Conservation (phyloP, 2,113 vertebrate genomes). For the Suricata suricatta region DNA sequence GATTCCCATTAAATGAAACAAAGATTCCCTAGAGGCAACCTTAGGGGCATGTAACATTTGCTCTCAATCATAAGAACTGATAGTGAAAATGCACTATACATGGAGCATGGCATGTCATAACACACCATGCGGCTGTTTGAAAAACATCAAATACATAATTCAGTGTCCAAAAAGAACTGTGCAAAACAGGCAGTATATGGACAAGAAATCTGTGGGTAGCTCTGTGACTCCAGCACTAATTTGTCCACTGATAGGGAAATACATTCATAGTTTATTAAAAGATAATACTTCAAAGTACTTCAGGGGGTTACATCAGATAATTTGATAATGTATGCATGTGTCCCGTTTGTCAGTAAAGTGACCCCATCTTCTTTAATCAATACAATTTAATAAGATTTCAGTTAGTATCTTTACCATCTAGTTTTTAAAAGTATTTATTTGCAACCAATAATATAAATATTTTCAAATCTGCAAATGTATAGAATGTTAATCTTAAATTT, state of each 20-base stretch:
- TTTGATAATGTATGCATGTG: background rate
- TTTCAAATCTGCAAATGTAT: background rate
- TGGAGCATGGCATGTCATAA: background rate
- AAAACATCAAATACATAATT: slow-evolving; percentile 36
- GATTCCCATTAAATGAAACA: slow-evolving; percentile 33
- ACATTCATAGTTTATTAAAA: background rate
- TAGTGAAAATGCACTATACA: background rate
- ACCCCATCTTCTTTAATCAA: background rate
- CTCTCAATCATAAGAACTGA: slow-evolving; percentile 63
- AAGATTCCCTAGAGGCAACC: slow-evolving; percentile 47
- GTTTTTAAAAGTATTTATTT: background rate
- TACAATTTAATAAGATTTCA: background rate
- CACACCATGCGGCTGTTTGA: background rate
- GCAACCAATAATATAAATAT: background rate
- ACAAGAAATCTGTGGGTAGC: background rate
- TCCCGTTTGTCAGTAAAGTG: background rate
- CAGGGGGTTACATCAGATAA: background rate
- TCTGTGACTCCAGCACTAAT: background rate
- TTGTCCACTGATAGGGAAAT: background rate
- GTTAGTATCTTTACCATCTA: background rate
- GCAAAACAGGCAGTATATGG: background rate
- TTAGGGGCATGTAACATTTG: slow-evolving; percentile 49
- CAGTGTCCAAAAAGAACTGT: background rate
- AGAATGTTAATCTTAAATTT: background rate
- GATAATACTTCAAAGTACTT: background rate